Evolutionary conservation across 1,140 invertebrate genomes (phyloP).

Genomic region (Cherax destructor): DNA sequence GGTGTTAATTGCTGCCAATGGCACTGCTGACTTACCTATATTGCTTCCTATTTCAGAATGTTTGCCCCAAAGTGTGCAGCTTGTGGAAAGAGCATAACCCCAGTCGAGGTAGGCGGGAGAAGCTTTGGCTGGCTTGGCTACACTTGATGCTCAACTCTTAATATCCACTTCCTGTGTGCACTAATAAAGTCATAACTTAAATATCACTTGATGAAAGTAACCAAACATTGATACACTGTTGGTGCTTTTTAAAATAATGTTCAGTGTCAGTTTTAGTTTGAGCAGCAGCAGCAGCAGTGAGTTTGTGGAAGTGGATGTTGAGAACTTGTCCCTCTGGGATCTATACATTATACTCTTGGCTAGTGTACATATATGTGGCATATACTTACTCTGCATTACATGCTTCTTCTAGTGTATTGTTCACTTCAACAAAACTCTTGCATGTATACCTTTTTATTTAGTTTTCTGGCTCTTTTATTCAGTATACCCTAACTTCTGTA

Average conservation of each 20-base stretch:
- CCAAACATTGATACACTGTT: background rate
- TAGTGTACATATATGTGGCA: background rate
- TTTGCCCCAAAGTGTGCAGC: slow-evolving; percentile 98
- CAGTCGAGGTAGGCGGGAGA: slow-evolving; percentile 80
- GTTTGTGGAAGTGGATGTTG: background rate
- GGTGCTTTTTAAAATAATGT: background rate
- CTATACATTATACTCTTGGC: background rate
- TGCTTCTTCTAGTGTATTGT: background rate
- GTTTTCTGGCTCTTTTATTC: background rate
- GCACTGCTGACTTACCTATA: slow-evolving; percentile 37
- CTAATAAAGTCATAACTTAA: background rate
- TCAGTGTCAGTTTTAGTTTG: background rate
- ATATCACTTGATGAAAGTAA: too few relatives aligned
- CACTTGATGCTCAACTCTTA: background rate
- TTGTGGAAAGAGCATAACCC: slow-evolving; percentile 94
- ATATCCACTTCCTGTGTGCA: background rate
- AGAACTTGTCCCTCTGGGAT: background rate
- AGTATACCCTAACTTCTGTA: background rate
- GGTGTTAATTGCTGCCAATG: slow-evolving; percentile 25
- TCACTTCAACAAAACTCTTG: background rate
- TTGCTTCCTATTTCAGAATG: slow-evolving; percentile 79
- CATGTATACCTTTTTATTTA: background rate
- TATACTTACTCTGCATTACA: background rate
- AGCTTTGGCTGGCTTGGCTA: slow-evolving; percentile 11
- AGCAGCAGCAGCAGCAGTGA: background rate